These are phyloP conservation scores for Mesoclemmys tuberculata DNA, from an alignment of 2,113 vertebrate species.

Conservation along the genomic window DNA sequence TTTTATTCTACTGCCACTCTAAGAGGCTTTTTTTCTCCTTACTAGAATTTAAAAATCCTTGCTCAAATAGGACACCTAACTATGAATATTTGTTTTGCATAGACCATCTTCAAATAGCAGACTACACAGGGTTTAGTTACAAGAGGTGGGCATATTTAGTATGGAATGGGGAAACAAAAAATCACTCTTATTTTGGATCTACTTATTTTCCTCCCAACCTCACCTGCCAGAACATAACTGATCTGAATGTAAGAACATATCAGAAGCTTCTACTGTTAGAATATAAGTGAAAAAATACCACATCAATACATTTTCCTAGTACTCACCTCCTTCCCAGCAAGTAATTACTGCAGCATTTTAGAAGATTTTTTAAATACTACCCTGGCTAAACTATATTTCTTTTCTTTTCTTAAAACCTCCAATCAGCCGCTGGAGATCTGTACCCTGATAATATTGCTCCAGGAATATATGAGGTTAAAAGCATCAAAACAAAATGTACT, in stretches of 20 bases:
- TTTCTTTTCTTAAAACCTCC: neutral
- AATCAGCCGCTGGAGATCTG: neutral
- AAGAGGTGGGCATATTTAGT: neutral
- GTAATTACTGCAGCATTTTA: neutral
- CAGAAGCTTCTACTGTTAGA: neutral
- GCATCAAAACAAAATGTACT: neutral
- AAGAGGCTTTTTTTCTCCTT: neutral
- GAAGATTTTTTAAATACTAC: neutral
- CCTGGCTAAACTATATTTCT: neutral
- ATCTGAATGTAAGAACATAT: accelerated
- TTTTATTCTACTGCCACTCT: neutral
- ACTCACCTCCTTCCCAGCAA: neutral
- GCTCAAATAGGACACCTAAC: neutral
- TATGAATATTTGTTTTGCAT: neutral
- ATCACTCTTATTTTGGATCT: neutral
- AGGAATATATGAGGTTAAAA: neutral
- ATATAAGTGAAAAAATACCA: neutral
- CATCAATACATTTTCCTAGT: accelerated
- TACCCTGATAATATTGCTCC: neutral
- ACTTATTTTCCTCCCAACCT: neutral
- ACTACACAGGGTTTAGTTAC: neutral
- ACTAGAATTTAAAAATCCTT: neutral
- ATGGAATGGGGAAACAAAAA: neutral
- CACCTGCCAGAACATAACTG: neutral
- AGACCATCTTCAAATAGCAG: neutral